Evolutionary conservation across 2,797 vertebrate species (phyloP), one percentile per base, ranked within the genome.

Genomic region (Chelon auratus): DNA sequence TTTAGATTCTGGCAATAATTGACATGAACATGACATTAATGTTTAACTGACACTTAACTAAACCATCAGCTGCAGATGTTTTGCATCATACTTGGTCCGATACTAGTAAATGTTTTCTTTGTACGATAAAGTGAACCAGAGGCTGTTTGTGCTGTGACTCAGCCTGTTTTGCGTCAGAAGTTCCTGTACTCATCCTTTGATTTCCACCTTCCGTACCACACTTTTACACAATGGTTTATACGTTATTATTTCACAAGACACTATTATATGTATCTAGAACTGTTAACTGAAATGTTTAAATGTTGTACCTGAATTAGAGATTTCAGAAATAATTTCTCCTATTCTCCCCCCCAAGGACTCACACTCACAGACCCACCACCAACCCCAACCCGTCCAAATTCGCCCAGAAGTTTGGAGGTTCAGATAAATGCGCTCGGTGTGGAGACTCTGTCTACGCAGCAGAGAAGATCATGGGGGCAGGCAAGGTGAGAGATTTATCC

Each of bases 391-490:
- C 96, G 1, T 99, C 97, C 50, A 98, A 96, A 71, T 98, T 96
- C 0, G 97, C 97, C 61, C 97, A 98, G 94, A 98, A 98, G 89
- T 98, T 95, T 0, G 96, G 96, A 9, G 96, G 96, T 1, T 92
- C 95, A 2, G 97, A 99, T 81, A 98, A 97, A 70, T 99, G 97
- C 37, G 95, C 94, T 0, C 93, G 97, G 47, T 99, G 97, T 70
- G 96, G 95, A 0, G 96, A 98, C 82, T 95, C 96, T 0, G 97
- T 99, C 13, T 99, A 97, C 0, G 97, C 97, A 0, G 97, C 97
- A 0, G 97, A 99, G 92, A 99, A 97, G 94, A 92, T 98, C 54
- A 95, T 98, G 78, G 97, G 97, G 14, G 97, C 97, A 0, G 97
- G 97, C 48, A 99, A 98, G 96, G 97, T 98, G 91, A 86, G 89